These are phyloP conservation scores for Halocynthia roretzi DNA, from an alignment of 23 tunicate species.

Conservation along the genomic window DNA sequence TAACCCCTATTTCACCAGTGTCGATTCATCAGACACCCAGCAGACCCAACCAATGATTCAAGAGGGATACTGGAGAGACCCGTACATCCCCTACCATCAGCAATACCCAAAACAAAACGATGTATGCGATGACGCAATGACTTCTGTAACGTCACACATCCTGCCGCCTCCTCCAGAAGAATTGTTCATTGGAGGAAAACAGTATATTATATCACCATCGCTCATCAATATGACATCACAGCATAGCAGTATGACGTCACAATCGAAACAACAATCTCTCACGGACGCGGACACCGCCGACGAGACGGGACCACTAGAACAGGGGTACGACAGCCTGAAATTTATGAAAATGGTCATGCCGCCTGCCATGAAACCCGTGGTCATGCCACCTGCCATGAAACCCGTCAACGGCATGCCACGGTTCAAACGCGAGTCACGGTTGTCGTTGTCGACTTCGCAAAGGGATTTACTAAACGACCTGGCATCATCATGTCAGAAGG, in stretches of 20 bases:
- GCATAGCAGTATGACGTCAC: constrained; percentile 13
- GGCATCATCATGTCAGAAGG: constrained; percentile 51
- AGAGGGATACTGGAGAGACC: constrained; percentile 4
- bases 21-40: too few relatives aligned
- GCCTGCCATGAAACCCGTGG: constrained; percentile 17
- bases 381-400: constrained; percentile 29
- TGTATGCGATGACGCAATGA: background rate
- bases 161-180: constrained; percentile 56
- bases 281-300: background rate
- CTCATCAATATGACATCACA: constrained; percentile 27
- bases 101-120: background rate
- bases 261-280: background rate
- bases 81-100: background rate
- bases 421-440: background rate
- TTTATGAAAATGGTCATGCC: constrained; percentile 15
- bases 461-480: constrained; percentile 33
- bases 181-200: constrained; percentile 4
- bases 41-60: background rate
- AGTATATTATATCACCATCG: constrained; percentile 11
- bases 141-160: constrained; percentile 12
- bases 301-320: constrained; percentile 7
- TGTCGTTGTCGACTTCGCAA: constrained; percentile 8
- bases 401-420: constrained; percentile 13
- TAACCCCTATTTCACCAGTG: too few relatives aligned
- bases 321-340: constrained; percentile 22